These are phyloP conservation scores for Pantherophis vulpinus DNA, from an alignment of 2,797 vertebrate species.

Conservation along the genomic window DNA sequence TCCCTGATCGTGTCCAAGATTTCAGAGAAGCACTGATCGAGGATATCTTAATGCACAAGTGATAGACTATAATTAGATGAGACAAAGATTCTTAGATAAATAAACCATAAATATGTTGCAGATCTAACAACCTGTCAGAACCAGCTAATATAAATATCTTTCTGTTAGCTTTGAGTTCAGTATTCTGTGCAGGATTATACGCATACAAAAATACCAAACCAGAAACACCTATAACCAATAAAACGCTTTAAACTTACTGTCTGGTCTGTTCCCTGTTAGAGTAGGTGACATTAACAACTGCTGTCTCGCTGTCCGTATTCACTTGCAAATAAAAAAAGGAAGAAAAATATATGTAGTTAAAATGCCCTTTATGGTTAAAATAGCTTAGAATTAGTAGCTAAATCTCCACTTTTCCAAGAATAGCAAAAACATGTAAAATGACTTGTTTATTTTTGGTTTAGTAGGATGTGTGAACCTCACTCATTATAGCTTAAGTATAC, in stretches of 20 bases:
- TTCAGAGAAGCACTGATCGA: not conserved
- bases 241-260: conserved; percentile 78
- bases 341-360: not conserved
- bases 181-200: not conserved
- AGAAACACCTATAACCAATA: not conserved
- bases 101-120: not conserved
- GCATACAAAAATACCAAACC: not conserved
- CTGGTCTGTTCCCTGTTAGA: conserved; percentile 89
- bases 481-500: not conserved
- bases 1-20: not conserved
- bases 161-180: not conserved
- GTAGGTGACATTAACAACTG: conserved; percentile 94
- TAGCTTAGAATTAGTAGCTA: not conserved
- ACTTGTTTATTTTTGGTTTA: not conserved
- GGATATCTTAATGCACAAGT: not conserved
- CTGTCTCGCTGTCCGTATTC: conserved; percentile 94
- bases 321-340: conserved; percentile 67
- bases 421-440: not conserved
- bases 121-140: not conserved
- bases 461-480: not conserved
- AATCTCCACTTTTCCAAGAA: not conserved
- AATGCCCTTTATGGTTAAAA: not conserved
- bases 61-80: not conserved
- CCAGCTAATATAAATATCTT: not conserved
- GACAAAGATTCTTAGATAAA: not conserved